Evolutionary conservation across 2,113 vertebrate genomes (phyloP).

Genomic region (Phyllostomus hastatus): DNA sequence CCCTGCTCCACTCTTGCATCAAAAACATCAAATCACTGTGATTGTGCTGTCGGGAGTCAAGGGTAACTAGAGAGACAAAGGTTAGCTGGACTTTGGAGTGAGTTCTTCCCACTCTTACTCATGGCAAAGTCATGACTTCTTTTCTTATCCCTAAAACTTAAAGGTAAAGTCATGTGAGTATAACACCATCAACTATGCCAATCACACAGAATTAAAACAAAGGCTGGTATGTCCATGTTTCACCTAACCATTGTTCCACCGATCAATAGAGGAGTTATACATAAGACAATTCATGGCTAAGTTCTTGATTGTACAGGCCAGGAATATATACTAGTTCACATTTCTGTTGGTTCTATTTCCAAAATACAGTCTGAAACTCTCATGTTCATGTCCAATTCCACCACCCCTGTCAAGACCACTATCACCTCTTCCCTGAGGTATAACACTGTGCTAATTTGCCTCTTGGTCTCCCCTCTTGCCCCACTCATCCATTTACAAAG

Average conservation of each 20-base stretch:
- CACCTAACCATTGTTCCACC: not conserved
- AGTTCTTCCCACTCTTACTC: constrained; percentile 3
- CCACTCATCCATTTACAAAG: not conserved
- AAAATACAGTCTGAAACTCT: not conserved
- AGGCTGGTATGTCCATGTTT: not conserved
- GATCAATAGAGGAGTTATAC: not conserved
- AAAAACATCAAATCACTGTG: constrained; percentile 5
- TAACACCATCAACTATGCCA: not conserved
- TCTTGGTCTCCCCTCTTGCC: rapidly evolving
- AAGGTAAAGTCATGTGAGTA: not conserved
- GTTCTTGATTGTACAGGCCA: not conserved
- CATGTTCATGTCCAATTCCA: not conserved
- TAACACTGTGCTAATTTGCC: not conserved
- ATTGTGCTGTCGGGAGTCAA: constrained; percentile 46
- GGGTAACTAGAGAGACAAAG: not conserved
- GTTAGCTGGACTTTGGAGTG: constrained; percentile 40
- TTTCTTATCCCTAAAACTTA: not conserved
- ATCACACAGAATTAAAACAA: not conserved
- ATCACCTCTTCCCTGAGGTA: not conserved
- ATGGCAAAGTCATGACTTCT: not conserved
- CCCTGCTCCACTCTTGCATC: not conserved
- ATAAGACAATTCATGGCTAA: not conserved
- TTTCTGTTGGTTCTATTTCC: not conserved
- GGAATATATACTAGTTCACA: not conserved
- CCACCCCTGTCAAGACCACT: too few species aligned